These are phyloP conservation scores for Drosophila mimetica DNA, from an alignment of 2,888 invertebrate genomes.

Conservation along the genomic window DNA sequence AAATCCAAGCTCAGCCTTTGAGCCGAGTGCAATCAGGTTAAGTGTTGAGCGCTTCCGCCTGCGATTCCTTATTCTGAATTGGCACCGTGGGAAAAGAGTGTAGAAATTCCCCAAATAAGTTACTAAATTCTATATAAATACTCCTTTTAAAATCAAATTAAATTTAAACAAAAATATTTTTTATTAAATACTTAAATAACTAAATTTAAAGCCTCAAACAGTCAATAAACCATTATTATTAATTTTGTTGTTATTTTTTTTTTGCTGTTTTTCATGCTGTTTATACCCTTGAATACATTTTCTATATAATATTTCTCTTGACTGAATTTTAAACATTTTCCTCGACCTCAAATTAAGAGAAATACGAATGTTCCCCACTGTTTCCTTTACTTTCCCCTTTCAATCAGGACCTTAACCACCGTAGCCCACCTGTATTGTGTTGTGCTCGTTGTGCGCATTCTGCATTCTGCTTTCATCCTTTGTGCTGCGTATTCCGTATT, in stretches of 20 bases:
- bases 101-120: too few relatives aligned
- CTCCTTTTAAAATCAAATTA: neutral
- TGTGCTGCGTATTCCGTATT: constrained; percentile 42
- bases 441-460: constrained; percentile 29
- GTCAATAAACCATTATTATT: too few relatives aligned
- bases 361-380: neutral
- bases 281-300: too few relatives aligned
- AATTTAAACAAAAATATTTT: too few relatives aligned
- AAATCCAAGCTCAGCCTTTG: constrained; percentile 62
- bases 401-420: constrained; percentile 15
- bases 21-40: constrained; percentile 66
- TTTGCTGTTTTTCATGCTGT: too few relatives aligned
- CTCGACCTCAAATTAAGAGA: neutral
- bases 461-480: constrained; percentile 37
- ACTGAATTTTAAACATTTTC: too few relatives aligned
- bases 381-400: neutral
- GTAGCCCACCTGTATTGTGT: constrained; percentile 49
- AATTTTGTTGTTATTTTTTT: too few relatives aligned
- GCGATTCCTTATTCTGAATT: constrained; percentile 25
- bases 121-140: neutral
- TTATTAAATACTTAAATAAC: too few relatives aligned
- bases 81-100: constrained; percentile 35
- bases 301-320: too few relatives aligned
- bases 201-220: too few relatives aligned
- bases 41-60: constrained; percentile 65